These are phyloP conservation scores for Zootermopsis nevadensis DNA, from an alignment of 2,888 invertebrate genomes.

Conservation along the genomic window DNA sequence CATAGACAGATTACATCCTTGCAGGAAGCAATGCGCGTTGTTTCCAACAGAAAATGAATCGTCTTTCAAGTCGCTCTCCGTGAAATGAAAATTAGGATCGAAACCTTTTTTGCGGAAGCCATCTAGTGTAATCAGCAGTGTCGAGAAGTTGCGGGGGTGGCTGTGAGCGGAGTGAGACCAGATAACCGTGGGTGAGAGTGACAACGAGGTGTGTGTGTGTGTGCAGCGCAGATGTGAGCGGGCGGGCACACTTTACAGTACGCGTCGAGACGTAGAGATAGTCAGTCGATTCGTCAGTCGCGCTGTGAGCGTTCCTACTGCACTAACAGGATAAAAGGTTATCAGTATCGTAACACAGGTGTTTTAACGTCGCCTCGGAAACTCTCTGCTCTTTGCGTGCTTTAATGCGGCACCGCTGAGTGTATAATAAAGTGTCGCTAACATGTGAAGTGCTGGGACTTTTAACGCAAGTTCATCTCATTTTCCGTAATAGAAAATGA, in stretches of 20 bases:
- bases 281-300: background rate
- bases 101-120: background rate
- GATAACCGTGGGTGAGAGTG: slow-evolving; percentile 9
- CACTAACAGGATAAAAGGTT: too few species aligned
- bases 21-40: too few species aligned
- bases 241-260: background rate
- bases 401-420: too few species aligned
- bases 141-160: background rate
- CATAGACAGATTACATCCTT: too few species aligned
- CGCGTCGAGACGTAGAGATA: background rate
- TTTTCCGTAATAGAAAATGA: background rate
- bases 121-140: slow-evolving; percentile 25
- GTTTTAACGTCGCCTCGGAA: slow-evolving; percentile 20
- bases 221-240: background rate
- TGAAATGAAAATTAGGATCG: background rate
- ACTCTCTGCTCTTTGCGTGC: too few species aligned
- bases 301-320: background rate
- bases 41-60: background rate
- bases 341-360: background rate
- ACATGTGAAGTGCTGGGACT: background rate
- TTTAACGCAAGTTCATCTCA: too few species aligned
- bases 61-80: background rate
- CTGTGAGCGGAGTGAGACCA: background rate
- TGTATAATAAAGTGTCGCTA: background rate
- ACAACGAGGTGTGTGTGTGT: background rate